Base-by-base conservation (phyloP, 35 echinoderm and acorn worm genomes). In the Ophioderma brevispina region DNA sequence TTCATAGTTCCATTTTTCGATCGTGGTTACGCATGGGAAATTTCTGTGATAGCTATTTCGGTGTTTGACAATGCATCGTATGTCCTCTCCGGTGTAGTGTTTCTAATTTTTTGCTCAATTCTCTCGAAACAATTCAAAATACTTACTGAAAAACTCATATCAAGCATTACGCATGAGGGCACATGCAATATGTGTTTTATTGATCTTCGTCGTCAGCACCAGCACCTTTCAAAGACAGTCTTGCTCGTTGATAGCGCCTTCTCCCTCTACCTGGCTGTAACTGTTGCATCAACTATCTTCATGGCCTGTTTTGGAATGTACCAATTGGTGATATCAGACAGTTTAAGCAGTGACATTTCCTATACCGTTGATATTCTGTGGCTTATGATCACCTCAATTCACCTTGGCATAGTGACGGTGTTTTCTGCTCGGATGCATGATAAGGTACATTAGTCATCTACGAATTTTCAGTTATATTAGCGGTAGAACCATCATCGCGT, bases 291-390 rank as follows among this genome's bases (percentile, higher is more conserved):
- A 15, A 15, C 28, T 8, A 25, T 70, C 10, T 4, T 70, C 15
- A 15, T 25, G 23, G 59, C 23, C 1, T 70, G 59, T 25, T 70
- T 70, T 70, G 3, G 2, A 30, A 70, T 70, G 59, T 70, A 70
- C 28, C 6, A 70, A 25, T 25, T 70, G 2, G 59, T 70, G 3
- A 30, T 70, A 3, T 3, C 10, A 30, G 17, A 70, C 4, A 21
- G 21, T 52, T 25, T 70, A 8, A 30, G 15, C 15, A 70, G 28
- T 30, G 59, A 15, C 28, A 2, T 70, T 70, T 25, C 59, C 36
- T 82, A 39, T 96, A 96, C 94, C 94, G 21, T 82, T 92, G 21
- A 64, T 81, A 56, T 92, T 88, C n/a, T n/a, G n/a, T n/a, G n/a
- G n/a, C n/a, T n/a, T n/a, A n/a, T n/a, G n/a, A n/a, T n/a, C n/a